A percentile compares a stretch with the other conserved stretches of the same genome.
These are phyloP conservation scores for Cotesia vestalis DNA, from an alignment of 1,140 invertebrate species.

Conservation along the genomic window DNA sequence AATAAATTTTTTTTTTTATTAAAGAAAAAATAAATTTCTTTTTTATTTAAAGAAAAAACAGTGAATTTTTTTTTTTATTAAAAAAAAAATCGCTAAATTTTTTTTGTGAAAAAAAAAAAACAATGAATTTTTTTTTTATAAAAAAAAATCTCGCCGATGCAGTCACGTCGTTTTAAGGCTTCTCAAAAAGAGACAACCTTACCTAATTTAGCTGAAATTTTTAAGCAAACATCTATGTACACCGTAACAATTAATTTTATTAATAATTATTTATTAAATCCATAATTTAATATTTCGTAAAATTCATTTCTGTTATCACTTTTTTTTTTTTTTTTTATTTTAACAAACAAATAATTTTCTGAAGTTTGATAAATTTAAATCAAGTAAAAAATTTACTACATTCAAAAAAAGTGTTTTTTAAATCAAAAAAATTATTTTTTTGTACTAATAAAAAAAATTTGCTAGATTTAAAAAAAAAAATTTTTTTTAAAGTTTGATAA, in stretches of 20 bases:
- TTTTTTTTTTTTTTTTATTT: no score
- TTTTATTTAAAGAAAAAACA: background rate
- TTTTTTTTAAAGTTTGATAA: no score
- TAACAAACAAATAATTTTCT: no score
- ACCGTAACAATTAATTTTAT: conserved; percentile 2
- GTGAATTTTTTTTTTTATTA: background rate
- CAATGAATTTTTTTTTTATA: background rate
- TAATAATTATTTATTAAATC: background rate
- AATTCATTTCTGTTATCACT: no score
- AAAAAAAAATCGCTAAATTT: background rate
- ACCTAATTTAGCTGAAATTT: conserved; percentile 4
- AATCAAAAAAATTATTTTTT: no score
- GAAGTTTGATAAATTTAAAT: no score
- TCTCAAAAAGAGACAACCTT: background rate
- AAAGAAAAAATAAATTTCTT: background rate
- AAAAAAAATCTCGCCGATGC: conserved; percentile 17
- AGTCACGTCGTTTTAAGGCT: conserved; percentile 9
- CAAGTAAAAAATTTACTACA: no score
- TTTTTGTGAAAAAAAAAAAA: no score
- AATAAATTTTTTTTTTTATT: no score
- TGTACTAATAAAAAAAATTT: no score
- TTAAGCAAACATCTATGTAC: conserved; percentile 10
- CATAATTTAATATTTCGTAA: background rate
- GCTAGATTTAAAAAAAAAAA: no score
- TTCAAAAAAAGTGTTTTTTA: no score